Evolutionary conservation across 2,113 vertebrate genomes (phyloP).

Genomic region (Nasalis larvatus): DNA sequence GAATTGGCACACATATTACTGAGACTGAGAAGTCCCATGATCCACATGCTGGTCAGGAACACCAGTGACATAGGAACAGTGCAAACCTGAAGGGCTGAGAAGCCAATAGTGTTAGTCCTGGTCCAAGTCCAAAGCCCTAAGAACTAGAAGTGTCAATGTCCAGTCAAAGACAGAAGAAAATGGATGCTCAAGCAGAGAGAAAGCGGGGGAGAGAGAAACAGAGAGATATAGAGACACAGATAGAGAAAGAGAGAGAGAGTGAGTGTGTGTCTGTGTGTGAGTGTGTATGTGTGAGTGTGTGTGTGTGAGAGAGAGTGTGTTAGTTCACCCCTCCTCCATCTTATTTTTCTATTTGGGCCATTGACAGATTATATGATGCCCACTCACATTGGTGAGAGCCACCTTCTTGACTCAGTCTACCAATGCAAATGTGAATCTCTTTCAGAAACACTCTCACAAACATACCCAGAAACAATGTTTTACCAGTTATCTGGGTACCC

Average conservation of each 20-base stretch:
- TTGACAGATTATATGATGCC: not conserved
- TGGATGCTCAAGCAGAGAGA: not conserved
- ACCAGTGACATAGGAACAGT: not conserved
- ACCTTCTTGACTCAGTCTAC: not conserved
- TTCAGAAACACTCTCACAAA: not conserved
- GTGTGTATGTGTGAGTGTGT: too few species aligned
- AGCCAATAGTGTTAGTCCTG: not conserved
- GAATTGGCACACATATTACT: not conserved
- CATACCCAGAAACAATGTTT: not conserved
- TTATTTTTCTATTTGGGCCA: not conserved
- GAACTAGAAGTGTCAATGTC: not conserved
- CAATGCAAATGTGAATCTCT: not conserved
- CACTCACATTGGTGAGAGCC: not conserved
- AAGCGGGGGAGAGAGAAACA: accelerated
- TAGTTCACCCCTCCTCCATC: not conserved
- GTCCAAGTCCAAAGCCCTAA: not conserved
- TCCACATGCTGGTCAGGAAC: not conserved
- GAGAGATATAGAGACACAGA: too few species aligned
- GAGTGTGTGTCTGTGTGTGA: not conserved
- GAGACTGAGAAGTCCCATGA: not conserved
- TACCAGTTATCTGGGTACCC: not conserved
- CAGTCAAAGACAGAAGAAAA: not conserved
- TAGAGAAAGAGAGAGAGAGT: not conserved
- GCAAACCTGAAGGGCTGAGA: not conserved
- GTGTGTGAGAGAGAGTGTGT: not conserved